Conservation (phyloP, 2,888 invertebrate species). For the Orthonychiurus folsomi region DNA sequence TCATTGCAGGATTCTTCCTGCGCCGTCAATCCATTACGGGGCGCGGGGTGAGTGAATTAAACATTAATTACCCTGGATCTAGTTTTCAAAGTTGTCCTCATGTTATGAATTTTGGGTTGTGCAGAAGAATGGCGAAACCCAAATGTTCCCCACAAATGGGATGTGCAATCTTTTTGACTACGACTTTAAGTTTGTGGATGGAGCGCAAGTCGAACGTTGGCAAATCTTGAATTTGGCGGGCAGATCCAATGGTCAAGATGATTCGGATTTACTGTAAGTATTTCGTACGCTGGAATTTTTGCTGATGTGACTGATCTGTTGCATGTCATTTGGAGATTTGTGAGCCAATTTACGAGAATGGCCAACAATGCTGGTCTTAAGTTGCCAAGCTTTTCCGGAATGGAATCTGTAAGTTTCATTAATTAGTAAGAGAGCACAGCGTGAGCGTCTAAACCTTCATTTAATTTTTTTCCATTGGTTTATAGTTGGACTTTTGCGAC, state of each 20-base stretch:
- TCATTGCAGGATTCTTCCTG: constrained; percentile 13
- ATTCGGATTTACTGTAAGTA: not conserved
- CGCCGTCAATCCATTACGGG: constrained; percentile 19
- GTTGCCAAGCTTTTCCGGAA: not conserved
- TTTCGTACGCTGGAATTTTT: not conserved
- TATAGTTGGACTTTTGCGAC: no score
- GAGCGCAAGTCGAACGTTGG: not conserved
- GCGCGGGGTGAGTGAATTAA: no score
- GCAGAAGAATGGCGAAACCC: not conserved
- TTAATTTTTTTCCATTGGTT: no score
- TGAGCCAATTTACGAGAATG: not conserved
- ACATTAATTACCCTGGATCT: no score
- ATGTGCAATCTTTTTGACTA: not conserved
- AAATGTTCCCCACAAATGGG: not conserved
- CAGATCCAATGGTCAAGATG: no score
- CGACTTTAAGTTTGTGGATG: not conserved
- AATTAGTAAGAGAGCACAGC: no score
- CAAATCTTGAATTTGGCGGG: not conserved
- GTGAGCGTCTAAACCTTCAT: no score
- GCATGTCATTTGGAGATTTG: not conserved
- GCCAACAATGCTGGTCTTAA: not conserved
- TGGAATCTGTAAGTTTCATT: not conserved
- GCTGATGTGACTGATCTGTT: not conserved
- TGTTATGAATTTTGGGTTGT: not conserved
- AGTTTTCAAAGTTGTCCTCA: no score